Percentiles rank a stretch among this genome's conserved stretches.
Evolutionary conservation across 2,888 invertebrate genomes (phyloP).

Genomic region (Branchellion lobata): DNA sequence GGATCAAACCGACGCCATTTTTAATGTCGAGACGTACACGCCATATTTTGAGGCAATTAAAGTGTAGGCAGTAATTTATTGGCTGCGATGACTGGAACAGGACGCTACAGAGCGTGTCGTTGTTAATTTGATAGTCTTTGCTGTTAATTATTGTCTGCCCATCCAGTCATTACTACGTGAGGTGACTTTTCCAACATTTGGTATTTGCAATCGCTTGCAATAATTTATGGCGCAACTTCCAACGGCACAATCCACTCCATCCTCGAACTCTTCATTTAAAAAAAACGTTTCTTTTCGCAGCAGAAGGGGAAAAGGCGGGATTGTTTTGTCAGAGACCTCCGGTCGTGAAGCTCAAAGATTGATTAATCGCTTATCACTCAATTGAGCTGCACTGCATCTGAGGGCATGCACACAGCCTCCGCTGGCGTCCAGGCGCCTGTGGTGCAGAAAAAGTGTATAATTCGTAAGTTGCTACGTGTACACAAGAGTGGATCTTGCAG

Average conservation of each 20-base stretch:
- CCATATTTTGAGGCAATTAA: not conserved
- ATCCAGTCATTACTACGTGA: not conserved
- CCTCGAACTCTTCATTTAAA: too few species aligned
- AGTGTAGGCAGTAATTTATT: not conserved
- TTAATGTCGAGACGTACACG: too few species aligned
- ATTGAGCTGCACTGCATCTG: too few species aligned
- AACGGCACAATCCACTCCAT: not conserved
- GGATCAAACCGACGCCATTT: too few species aligned
- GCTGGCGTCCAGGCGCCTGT: not conserved
- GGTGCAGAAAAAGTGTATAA: not conserved
- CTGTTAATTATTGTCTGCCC: conserved; percentile 9
- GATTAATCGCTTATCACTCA: too few species aligned
- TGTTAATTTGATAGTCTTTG: conserved; percentile 24
- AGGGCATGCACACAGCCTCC: too few species aligned
- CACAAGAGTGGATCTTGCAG: not conserved
- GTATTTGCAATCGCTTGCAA: not conserved
- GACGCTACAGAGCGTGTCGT: not conserved
- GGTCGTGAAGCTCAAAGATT: too few species aligned
- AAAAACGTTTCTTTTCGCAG: too few species aligned
- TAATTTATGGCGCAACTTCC: not conserved
- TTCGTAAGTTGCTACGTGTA: not conserved
- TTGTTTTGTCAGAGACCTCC: too few species aligned
- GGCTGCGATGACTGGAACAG: conserved; percentile 6
- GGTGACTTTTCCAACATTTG: not conserved
- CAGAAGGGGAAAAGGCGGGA: too few species aligned